Conservation (phyloP, 1,140 invertebrate genomes). For the Bombus difficillimus region DNA sequence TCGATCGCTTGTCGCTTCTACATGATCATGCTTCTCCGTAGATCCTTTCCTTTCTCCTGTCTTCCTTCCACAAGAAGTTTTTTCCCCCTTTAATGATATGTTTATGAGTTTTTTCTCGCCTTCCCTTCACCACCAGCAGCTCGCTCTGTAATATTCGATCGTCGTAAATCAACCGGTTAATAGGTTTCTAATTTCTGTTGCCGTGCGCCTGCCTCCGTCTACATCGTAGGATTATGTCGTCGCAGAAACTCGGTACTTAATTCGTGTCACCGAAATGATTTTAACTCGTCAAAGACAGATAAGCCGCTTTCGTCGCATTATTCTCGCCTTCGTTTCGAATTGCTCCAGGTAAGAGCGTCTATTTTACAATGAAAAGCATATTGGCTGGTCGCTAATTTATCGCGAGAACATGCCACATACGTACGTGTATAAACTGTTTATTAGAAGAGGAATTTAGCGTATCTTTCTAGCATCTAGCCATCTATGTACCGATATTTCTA, state of each 20-base stretch:
- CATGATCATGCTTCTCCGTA: background rate
- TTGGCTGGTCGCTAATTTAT: background rate
- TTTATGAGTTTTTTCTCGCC: background rate
- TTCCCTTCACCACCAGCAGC: background rate
- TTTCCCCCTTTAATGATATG: background rate
- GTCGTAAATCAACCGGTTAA: conserved; percentile 14
- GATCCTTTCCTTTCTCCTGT: background rate
- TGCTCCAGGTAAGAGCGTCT: background rate
- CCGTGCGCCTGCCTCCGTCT: too few species aligned
- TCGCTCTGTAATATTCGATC: background rate
- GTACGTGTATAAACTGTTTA: too few species aligned
- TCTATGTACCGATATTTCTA: too few species aligned
- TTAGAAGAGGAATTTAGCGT: too few species aligned
- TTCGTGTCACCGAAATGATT: background rate
- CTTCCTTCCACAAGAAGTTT: background rate
- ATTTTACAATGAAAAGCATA: background rate
- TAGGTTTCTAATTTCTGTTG: conserved; percentile 23
- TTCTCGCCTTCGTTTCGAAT: background rate
- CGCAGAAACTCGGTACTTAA: background rate
- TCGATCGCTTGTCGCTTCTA: background rate
- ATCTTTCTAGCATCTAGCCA: too few species aligned
- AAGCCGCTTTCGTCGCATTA: background rate
- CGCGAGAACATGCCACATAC: too few species aligned
- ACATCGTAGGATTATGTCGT: background rate
- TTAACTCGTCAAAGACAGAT: background rate